A percentile compares a stretch with the other conserved stretches of the same genome.
Conservation (phyloP, 2,888 invertebrate species). For the Acheta domesticus region DNA sequence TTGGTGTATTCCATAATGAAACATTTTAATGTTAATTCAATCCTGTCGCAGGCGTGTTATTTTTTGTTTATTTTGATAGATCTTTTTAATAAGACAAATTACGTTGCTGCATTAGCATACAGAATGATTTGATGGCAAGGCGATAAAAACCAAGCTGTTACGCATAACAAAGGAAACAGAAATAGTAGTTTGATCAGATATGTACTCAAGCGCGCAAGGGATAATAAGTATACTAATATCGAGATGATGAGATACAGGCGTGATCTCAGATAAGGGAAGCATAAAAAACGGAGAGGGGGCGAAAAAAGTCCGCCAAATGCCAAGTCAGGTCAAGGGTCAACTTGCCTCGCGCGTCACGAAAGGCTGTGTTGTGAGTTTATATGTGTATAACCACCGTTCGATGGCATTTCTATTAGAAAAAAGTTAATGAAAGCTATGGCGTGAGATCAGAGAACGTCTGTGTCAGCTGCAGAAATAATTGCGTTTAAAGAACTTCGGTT, state of each 20-base stretch:
- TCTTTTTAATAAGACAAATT: not conserved
- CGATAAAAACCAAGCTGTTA: not conserved
- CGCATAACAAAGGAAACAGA: not conserved
- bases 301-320: not conserved
- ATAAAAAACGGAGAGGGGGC: not conserved
- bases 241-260: not conserved
- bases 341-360: too few relatives aligned
- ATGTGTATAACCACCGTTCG: too few relatives aligned
- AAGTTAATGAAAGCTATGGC: too few relatives aligned
- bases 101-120: not conserved
- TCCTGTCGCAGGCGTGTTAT: not conserved
- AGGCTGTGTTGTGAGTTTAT: too few relatives aligned
- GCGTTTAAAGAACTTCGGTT: too few relatives aligned
- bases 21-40: not conserved
- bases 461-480: too few relatives aligned
- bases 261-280: too few relatives aligned
- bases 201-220: not conserved
- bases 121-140: not conserved
- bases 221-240: constrained; percentile 2
- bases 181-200: constrained; percentile 18
- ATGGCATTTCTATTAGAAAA: too few relatives aligned
- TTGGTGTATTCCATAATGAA: not conserved
- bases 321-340: not conserved
- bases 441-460: too few relatives aligned
- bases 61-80: not conserved